Conservation (phyloP, 2,888 invertebrate species). For the Barypeithes pellucidus region DNA sequence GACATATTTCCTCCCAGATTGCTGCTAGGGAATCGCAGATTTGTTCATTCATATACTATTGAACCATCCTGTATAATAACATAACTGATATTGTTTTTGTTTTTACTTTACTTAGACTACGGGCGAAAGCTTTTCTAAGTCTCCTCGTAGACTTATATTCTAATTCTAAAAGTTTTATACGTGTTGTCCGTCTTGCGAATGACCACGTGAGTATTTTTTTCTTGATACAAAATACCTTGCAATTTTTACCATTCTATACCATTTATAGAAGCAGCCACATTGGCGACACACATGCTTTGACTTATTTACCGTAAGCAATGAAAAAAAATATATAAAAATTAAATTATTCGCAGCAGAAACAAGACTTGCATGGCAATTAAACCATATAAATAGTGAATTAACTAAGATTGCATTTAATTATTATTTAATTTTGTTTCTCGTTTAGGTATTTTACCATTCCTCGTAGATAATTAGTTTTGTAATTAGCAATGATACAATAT, state of each 20-base stretch:
- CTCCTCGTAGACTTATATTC: not conserved
- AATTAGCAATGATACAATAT: no score
- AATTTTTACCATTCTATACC: not conserved
- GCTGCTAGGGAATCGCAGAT: no score
- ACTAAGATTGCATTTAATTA: slow-evolving; percentile 5
- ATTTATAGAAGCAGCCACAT: slow-evolving; percentile 18
- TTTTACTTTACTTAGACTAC: not conserved
- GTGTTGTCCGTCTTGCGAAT: not conserved
- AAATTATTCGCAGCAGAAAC: not conserved
- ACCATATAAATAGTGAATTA: slow-evolving; percentile 20
- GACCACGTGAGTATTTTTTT: not conserved
- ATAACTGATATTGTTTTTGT: no score
- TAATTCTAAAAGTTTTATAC: not conserved
- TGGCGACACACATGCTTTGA: slow-evolving; percentile 10
- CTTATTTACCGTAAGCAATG: slow-evolving; percentile 6
- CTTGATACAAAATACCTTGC: not conserved
- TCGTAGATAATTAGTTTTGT: no score
- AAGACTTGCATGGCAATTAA: slow-evolving; percentile 4
- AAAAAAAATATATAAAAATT: slow-evolving; percentile 12
- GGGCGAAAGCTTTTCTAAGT: not conserved
- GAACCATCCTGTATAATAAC: no score
- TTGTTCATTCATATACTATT: no score
- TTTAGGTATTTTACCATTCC: not conserved
- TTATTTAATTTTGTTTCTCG: not conserved
- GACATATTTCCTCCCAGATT: no score